Evolutionary conservation across 2,113 vertebrate species (phyloP), one percentile per base, ranked within the genome.

Genomic region (Penelope pileata): DNA sequence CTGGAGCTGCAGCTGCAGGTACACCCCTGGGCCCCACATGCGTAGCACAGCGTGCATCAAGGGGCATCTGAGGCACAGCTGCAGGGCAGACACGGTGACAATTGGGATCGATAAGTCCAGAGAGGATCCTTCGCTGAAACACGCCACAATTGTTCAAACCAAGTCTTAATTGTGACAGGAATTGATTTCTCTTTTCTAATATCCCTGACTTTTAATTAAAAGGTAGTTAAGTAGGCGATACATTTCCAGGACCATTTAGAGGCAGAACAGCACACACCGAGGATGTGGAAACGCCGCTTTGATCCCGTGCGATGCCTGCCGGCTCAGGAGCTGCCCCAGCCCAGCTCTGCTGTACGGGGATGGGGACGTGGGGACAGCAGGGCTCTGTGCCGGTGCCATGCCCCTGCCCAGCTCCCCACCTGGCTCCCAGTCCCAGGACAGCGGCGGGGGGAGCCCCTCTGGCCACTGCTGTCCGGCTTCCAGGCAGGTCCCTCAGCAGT

Each of bases 191-290:
- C 67, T 94, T 92, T 92, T 74, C 94, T 92, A 96, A 94, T 94
- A 95, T 74, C 91, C 82, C 93, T 77, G 89, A 96, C 78, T 96
- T 97, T 94, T 96, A 95, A 97, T 97, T 97, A 96, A 95, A 95
- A 94, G 94, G 59, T 58, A 87, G 86, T 96, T 97, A 96, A 97
- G 89, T 43, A 79, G 81, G 84, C 45, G 16, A 87, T 89, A 77
- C 78, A 62, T 94, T 93, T 91, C 93, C 89, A 87, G 91, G 47
- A 91, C 89, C 89, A 8, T 69, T 92, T 86, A 53, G 91, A 92
- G 77, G 78, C 95, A 90, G 81, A 84, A 60, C 43, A 67, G 53
- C 81, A 60, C 1, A 1, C 73, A 64, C 48, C 76, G n/a, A 56
- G 67, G 63, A 68, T 82, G 91, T 81, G 91, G 48, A 63, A 78